Base-by-base conservation (phyloP, 2,113 vertebrate genomes). In the Erpornis zantholeuca region DNA sequence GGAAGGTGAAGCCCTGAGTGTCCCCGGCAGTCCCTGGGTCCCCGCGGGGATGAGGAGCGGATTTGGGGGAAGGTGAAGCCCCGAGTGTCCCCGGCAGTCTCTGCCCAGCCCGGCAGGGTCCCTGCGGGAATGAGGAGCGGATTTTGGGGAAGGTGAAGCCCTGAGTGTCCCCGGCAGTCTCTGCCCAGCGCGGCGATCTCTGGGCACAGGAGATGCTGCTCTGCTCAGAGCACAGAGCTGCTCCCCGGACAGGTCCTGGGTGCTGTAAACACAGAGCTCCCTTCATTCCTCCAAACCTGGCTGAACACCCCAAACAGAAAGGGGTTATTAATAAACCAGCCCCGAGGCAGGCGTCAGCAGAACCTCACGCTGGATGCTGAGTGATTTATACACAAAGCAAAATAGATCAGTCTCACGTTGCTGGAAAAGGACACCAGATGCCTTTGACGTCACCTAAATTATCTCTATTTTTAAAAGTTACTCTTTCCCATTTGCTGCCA, bases 391-490 rank as follows among this genome's bases (percentile, higher is more conserved):
- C 94, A 86, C 88, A 96, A 75, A 94, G 94, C 96, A 81, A 93
- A 94, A 92, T 10, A 92, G 88, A 94, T 93, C 90, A 81, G 93
- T 36, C 92, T 96, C 93, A 66, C 85, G 73, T 91, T 90, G 85
- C 96, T 89, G 70, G 77, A 80, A 89, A 97, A 95, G 95, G 96
- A 95, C 92, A 94, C 92, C 92, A 96, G 94, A 96, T 97, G 89
- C 66, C 89, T 97, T 93, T 94, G 96, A 92, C 92, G 87, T 96
- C 95, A 97, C 71, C 91, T 57, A 91, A 95, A 96, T 96, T 88
- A 96, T 72, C 83, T 88, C 88, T 89, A 85, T 84, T 93, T 97
- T 96, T 90, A 94, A 97, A 96, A 94, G 95, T 97, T 96, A 97
- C 95, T 94, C 84, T 93, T 95, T 81, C 68, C 95, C 86, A 29